phyloP scores from a whole-genome alignment of 2,113 vertebrate species.

The Pseudonaja textilis region DNA sequence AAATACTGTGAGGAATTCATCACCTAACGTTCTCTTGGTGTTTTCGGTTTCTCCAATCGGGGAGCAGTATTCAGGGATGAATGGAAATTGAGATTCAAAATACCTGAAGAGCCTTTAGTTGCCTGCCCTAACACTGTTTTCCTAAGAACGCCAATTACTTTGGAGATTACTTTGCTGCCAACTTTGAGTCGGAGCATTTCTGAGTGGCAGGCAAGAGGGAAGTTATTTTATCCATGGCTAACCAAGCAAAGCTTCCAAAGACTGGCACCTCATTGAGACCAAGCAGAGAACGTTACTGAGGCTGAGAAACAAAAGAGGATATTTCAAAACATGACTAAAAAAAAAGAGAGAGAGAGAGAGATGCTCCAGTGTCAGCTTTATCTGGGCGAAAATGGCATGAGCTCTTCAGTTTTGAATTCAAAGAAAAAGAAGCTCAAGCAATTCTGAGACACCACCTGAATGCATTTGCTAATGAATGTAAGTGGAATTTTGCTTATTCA shows the following conservation, averaged over 20 bases:
- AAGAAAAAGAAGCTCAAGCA: not conserved
- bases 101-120: not conserved
- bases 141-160: not conserved
- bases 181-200: not conserved
- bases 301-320: not conserved
- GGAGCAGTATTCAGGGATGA: not conserved
- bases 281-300: not conserved
- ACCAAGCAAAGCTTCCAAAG: not conserved
- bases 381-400: not conserved
- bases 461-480: not conserved
- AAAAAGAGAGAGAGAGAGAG: not conserved
- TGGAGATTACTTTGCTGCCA: not conserved
- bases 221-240: not conserved
- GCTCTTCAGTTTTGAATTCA: not conserved
- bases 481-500: not conserved
- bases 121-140: not conserved
- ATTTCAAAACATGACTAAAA: not conserved
- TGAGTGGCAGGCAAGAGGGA: not conserved
- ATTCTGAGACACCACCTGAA: not conserved
- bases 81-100: not conserved
- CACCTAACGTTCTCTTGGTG: not conserved
- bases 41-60: not conserved
- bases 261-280: not conserved
- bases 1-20: not conserved
- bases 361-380: not conserved